These are phyloP conservation scores for Myotis vivesi DNA, from an alignment of 2,797 vertebrate species.

Conservation along the genomic window DNA sequence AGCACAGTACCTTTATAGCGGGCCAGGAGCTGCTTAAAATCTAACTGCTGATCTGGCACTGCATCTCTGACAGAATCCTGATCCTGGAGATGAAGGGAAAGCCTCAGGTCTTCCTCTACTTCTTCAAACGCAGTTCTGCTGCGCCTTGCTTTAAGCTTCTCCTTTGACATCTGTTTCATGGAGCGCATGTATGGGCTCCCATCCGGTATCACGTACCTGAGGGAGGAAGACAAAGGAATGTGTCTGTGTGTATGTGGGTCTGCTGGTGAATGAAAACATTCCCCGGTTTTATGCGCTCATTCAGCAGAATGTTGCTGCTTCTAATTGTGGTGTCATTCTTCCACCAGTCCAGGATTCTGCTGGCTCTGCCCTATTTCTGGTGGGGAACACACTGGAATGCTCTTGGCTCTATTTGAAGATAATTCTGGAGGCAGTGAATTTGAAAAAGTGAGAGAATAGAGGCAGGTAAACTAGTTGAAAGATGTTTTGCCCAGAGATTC, in stretches of 20 bases:
- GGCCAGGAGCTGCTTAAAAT: conserved; percentile 90
- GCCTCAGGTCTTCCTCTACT: conserved; percentile 89
- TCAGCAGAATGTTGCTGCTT: neutral
- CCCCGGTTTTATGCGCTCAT: neutral
- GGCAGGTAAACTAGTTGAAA: neutral
- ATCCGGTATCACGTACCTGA: conserved; percentile 93
- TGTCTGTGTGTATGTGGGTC: neutral
- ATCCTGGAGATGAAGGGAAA: conserved; percentile 86
- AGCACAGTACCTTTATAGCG: conserved; percentile 90
- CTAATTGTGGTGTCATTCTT: neutral
- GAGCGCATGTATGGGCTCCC: conserved; percentile 92
- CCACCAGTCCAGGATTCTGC: neutral
- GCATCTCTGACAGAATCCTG: conserved; percentile 89
- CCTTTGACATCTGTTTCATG: conserved; percentile 84
- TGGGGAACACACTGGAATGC: neutral
- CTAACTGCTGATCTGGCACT: conserved; percentile 93
- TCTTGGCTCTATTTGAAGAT: neutral
- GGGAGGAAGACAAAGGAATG: neutral
- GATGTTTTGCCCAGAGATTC: neutral
- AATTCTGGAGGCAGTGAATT: neutral
- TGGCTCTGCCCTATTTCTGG: neutral
- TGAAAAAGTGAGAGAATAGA: conserved; percentile 15
- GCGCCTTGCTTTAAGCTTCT: conserved; percentile 81
- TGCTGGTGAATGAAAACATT: neutral
- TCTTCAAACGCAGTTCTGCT: conserved; percentile 87